Conservation (phyloP, 1,140 invertebrate species). For the Drosophila trapezifrons region DNA sequence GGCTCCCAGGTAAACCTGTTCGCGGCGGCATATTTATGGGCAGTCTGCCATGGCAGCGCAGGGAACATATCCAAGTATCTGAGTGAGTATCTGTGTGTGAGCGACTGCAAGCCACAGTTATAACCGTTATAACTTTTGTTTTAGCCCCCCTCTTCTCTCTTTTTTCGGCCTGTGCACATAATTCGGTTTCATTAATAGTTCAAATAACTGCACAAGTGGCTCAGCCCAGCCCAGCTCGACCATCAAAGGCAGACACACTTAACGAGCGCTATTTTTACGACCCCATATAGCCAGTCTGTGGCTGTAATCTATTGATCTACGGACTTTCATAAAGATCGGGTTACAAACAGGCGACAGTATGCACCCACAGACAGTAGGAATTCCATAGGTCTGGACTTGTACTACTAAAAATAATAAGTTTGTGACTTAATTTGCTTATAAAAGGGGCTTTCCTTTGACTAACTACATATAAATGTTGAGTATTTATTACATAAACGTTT, state of each 20-base stretch:
- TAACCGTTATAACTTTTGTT: slow-evolving; percentile 67
- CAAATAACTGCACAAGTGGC: slow-evolving; percentile 66
- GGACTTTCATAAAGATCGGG: slow-evolving; percentile 25
- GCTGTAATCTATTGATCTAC: slow-evolving; percentile 49
- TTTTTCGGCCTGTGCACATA: slow-evolving; percentile 35
- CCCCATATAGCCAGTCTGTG: slow-evolving; percentile 20
- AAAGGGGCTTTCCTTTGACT: background rate
- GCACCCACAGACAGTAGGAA: slow-evolving; percentile 2
- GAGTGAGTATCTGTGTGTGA: slow-evolving; percentile 16
- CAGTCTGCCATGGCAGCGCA: slow-evolving; percentile 37
- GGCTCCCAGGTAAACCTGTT: slow-evolving; percentile 59
- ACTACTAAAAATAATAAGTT: background rate
- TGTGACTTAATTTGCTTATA: background rate
- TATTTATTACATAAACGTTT: background rate
- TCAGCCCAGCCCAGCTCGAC: slow-evolving; percentile 6
- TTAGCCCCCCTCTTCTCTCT: slow-evolving; percentile 23
- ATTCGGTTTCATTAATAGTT: slow-evolving; percentile 53
- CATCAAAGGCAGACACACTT: slow-evolving; percentile 24
- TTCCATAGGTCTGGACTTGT: background rate
- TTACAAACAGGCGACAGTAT: slow-evolving; percentile 13
- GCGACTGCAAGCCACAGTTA: slow-evolving; percentile 30
- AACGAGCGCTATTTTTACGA: slow-evolving; percentile 27
- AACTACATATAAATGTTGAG: too few species aligned
- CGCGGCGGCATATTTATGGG: slow-evolving; percentile 59
- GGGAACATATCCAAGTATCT: slow-evolving; percentile 15